Evolutionary conservation across 92 coral and sea anemone genomes (phyloP).

Genomic region (Epizoanthus illoricatus): DNA sequence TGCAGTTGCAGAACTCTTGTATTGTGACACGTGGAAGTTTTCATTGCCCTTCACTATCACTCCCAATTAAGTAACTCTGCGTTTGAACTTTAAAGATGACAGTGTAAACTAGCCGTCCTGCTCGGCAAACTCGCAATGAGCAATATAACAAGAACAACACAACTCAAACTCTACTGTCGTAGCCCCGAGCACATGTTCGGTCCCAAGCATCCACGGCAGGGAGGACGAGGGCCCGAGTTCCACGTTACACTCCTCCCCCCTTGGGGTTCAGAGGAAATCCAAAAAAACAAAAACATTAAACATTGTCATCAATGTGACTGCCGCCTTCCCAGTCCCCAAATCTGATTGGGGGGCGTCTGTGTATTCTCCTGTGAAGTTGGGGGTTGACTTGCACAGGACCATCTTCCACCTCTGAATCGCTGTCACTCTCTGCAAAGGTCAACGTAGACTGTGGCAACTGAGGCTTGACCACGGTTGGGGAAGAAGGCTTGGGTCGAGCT

Average conservation of each 20-base stretch:
- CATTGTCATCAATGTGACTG: slow-evolving; percentile 41
- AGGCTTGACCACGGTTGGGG: neutral
- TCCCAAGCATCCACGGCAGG: slow-evolving; percentile 37
- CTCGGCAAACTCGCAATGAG: slow-evolving; percentile 32
- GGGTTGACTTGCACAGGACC: slow-evolving; percentile 6
- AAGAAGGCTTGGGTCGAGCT: neutral
- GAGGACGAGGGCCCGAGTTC: slow-evolving; percentile 34
- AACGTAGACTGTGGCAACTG: neutral
- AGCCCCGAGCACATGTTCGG: slow-evolving; percentile 31
- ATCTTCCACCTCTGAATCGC: slow-evolving; percentile 25
- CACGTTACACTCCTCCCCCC: slow-evolving; percentile 45
- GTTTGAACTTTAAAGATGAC: too few relatives aligned
- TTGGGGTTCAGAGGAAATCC: slow-evolving; percentile 44
- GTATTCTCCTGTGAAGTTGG: slow-evolving; percentile 16
- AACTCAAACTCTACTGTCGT: neutral
- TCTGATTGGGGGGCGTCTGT: slow-evolving; percentile 22
- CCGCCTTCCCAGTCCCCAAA: slow-evolving; percentile 39
- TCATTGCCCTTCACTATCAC: too few relatives aligned
- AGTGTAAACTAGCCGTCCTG: slow-evolving; percentile 22
- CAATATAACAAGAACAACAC: slow-evolving; percentile 7
- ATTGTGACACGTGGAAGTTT: too few relatives aligned
- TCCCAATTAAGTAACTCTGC: too few relatives aligned
- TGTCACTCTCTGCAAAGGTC: slow-evolving; percentile 1
- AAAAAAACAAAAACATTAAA: slow-evolving; percentile 31
- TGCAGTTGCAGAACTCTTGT: too few relatives aligned